Evolutionary conservation across 2,113 vertebrate genomes (phyloP), one percentile per base, ranked within the genome.

Genomic region (Myotis davidii): DNA sequence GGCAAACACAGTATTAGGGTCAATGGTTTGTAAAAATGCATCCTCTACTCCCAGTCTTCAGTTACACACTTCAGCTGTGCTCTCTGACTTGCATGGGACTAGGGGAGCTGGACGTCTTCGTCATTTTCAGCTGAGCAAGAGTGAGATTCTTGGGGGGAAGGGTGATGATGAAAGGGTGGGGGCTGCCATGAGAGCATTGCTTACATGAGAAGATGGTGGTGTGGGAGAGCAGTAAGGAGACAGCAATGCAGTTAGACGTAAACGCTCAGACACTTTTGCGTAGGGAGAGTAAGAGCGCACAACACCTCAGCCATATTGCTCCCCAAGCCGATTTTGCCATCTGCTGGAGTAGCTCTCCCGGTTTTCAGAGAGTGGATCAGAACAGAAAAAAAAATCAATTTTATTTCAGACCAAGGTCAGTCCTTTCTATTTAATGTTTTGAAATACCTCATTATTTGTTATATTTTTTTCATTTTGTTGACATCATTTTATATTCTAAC

Each of bases 241-340:
- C 34, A 45, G 13, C 21, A 2, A 4, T 8, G 54, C 17, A 42
- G 9, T 29, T 32, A 65, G 45, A 39, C 3, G 61, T 9, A 9
- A 12, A 25, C 34, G 65, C 32, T 69, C 32, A 54, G 72, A 42
- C 52, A 25, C n/a, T 8, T 18, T 87, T 67, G 52, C 52, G 52
- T 29, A 5, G 0, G 12, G 3, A 0, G 29, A 20, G 17, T 32
- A 42, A 11, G 34, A 29, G 34, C 32, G 23, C 6, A 16, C 27
- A 27, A 32, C 18, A 5, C 27, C 34, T 34, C 48, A 34, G 13
- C 5, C 59, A 13, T 45, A 23, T 13, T 56, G 29, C 42, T 84
- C 21, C 32, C 7, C 7, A 32, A 50, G 45, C 21, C 20, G 39
- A 0, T 59, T 56, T 85, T 25, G 32, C 45, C 73, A 25, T 21